phyloP scores from a whole-genome alignment of 37 sponge, comb jelly and placozoan genomes.

The Agelas oroides region DNA sequence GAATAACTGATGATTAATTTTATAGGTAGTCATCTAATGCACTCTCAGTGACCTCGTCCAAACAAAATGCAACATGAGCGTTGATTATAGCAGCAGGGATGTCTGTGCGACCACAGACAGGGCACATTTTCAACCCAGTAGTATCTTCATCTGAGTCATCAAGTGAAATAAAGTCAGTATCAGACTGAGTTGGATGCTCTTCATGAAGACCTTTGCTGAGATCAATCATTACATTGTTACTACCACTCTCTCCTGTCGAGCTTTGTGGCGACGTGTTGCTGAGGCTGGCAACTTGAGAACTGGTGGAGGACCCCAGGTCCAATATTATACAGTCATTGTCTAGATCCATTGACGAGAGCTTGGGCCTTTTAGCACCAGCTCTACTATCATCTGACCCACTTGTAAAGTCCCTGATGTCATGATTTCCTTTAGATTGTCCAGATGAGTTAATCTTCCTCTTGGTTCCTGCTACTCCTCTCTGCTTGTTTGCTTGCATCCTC shows the following conservation, averaged over 20 bases:
- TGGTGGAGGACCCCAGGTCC: no score
- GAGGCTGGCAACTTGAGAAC: no score
- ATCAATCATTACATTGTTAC: no score
- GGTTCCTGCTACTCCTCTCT: not conserved
- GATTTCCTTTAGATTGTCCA: not conserved
- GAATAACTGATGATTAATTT: not conserved
- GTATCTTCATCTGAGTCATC: not conserved
- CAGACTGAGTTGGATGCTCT: no score
- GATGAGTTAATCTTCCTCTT: not conserved
- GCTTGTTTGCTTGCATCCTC: conserved; percentile 3
- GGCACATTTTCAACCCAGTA: conserved; percentile 45
- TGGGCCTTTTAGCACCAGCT: no score
- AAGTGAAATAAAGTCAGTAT: not conserved
- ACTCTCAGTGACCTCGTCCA: conserved; percentile 51
- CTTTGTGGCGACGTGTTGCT: no score
- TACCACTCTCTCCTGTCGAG: no score
- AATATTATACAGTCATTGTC: no score
- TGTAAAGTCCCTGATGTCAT: not conserved
- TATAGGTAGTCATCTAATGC: not conserved
- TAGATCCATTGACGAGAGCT: no score
- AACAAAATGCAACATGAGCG: conserved; percentile 46
- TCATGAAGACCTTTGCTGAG: no score
- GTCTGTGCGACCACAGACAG: conserved; percentile 62
- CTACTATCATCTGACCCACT: no score
- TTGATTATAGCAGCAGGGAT: conserved; percentile 58